Base-by-base conservation (phyloP, 1,140 invertebrate species). In the Rhagoletis zephyria region DNA sequence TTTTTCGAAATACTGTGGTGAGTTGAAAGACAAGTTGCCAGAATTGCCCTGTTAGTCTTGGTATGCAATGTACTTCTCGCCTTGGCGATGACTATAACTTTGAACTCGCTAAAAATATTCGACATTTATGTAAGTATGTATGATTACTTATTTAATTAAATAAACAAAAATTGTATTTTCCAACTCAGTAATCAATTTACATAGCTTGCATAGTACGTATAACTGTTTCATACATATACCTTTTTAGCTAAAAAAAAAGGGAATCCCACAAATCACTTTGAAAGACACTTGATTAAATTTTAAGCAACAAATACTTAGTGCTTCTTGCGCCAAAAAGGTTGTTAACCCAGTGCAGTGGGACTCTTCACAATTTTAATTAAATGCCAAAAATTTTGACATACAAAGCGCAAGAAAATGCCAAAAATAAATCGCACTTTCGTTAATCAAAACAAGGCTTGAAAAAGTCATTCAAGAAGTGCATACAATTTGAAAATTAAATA, bases 351-450 rank as follows among this genome's bases (percentile, higher is more conserved):
- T 19, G 30, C 16, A 14, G 40, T 16, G 45, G 74, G 9, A 30
- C 64, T 56, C 14, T n/a, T 81, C 74, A 81, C 59, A 30, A 56
- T 81, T 81, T 81, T 81, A 81, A 81, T 81, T 56, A 81, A 81
- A 56, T 81, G 74, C 48, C 74, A 81, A 81, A 81, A 81, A 56
- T 56, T 56, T 56, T 81, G 74, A 81, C 74, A 42, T n/a, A 19
- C 74, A 51, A 56, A 45, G 10, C 48, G 19, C 48, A 56, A 3
- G 45, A 48, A 56, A 56, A 9, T 77, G 45, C 45, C 70, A 77
- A 81, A 70, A 81, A n/a, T 81, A 56, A 81, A 48, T 19, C 74
- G 7, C 45, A 42, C 48, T 56, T 81, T 30, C 12, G 12, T 63
- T 63, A 63, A 14, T 63, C 61, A 63, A 63, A 14, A 63, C n/a